These are phyloP conservation scores for Yasuhikotakia modesta DNA, from an alignment of 2,797 vertebrate species.

Conservation along the genomic window DNA sequence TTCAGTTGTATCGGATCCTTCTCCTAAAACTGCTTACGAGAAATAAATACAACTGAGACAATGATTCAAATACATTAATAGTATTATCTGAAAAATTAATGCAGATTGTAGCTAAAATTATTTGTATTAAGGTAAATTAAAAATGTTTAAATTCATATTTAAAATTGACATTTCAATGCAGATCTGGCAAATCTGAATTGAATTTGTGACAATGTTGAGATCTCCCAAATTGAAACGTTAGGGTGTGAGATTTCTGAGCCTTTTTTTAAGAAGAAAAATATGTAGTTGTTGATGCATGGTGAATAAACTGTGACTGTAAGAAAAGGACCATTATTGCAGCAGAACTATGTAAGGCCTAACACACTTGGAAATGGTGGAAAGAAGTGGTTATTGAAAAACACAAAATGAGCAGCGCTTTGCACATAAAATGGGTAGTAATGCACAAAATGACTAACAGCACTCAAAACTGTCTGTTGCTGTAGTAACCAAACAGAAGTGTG, in stretches of 20 bases:
- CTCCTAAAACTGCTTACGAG: no score
- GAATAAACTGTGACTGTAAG: conserved; percentile 3
- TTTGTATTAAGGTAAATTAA: no score
- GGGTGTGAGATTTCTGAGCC: no score
- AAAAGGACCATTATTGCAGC: conserved; percentile 33
- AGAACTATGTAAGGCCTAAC: conserved; percentile 24
- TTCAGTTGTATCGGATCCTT: neutral
- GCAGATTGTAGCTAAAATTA: no score
- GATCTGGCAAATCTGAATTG: no score
- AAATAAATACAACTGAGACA: no score
- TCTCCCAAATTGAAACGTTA: no score
- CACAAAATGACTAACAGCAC: conserved; percentile 59
- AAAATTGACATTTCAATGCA: no score
- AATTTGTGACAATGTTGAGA: no score
- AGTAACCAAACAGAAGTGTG: conserved; percentile 60
- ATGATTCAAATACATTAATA: no score
- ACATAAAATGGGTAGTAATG: conserved; percentile 52
- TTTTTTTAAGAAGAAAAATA: neutral
- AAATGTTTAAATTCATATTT: no score
- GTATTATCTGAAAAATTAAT: no score
- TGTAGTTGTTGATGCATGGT: conserved; percentile 1
- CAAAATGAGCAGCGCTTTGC: conserved; percentile 12
- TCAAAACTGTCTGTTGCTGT: conserved; percentile 57
- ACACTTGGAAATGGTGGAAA: conserved; percentile 13
- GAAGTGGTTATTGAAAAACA: conserved; percentile 18